A percentile compares a stretch with the other conserved stretches of the same genome.
These are phyloP conservation scores for Euthynnus affinis DNA, from an alignment of 2,797 vertebrate genomes.

Conservation along the genomic window DNA sequence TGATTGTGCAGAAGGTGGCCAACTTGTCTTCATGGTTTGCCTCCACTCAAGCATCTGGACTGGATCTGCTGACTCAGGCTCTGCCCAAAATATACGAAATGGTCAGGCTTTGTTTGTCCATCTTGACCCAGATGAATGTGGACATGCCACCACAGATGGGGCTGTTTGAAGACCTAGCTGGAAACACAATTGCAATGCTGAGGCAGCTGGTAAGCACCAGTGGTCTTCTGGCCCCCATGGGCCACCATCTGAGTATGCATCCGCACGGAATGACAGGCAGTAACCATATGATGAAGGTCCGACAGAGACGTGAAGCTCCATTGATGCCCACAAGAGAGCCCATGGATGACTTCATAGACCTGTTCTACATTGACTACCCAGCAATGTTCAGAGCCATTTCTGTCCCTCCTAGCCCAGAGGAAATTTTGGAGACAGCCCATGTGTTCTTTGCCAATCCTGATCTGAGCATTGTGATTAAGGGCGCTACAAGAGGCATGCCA, in stretches of 20 bases:
- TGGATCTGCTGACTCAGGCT: constrained; percentile 71
- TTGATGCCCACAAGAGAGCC: constrained; percentile 52
- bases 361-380: constrained; percentile 80
- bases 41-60: constrained; percentile 65
- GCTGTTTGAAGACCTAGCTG: constrained; percentile 64
- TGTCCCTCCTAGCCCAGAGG: constrained; percentile 58
- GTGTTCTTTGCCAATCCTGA: constrained; percentile 82
- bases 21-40: constrained; percentile 74
- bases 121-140: constrained; percentile 35
- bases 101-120: constrained; percentile 55
- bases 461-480: constrained; percentile 79
- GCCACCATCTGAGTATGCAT: constrained; percentile 18
- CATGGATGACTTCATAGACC: constrained; percentile 80
- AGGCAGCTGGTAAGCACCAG: constrained; percentile 62
- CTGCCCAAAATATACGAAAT: constrained; percentile 69
- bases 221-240: constrained; percentile 46
- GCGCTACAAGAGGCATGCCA: constrained; percentile 48
- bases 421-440: constrained; percentile 81
- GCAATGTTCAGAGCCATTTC: constrained; percentile 71
- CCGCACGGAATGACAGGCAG: neutral
- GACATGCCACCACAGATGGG: constrained; percentile 37
- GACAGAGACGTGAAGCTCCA: constrained; percentile 52
- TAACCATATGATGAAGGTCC: neutral
- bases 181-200: constrained; percentile 70
- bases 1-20: constrained; percentile 54